A percentile compares a stretch with the other conserved stretches of the same genome.
phyloP scores from a whole-genome alignment of 1,140 invertebrate species.

The Medauroidea extradentata region DNA sequence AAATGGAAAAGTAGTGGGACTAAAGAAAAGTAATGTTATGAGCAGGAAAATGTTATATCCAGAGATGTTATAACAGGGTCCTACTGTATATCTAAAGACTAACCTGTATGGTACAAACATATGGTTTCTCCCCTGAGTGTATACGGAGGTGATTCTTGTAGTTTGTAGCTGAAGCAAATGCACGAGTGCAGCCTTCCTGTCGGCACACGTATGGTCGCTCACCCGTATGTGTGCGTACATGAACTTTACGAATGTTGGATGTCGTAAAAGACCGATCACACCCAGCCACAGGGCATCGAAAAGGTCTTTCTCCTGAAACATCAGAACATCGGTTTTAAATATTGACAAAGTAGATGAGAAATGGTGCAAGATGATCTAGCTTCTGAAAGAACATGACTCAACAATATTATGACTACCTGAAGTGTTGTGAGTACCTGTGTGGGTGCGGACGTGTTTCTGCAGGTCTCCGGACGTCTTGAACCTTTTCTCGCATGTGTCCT shows the following conservation, averaged over 20 bases:
- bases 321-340: no score
- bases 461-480: conserved; percentile 67
- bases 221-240: conserved; percentile 48
- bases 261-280: conserved; percentile 67
- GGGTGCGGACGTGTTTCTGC: conserved; percentile 63
- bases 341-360: no score
- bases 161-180: conserved; percentile 65
- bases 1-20: no score
- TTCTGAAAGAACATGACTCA: conserved; percentile 3
- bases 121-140: conserved; percentile 56
- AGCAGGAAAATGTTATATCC: no score
- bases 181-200: conserved; percentile 52
- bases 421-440: conserved; percentile 51
- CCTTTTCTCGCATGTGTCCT: conserved; percentile 54
- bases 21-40: no score
- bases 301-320: conserved; percentile 57
- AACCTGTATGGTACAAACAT: conserved; percentile 50
- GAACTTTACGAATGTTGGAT: conserved; percentile 67
- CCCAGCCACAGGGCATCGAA: conserved; percentile 57
- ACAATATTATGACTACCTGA: not conserved
- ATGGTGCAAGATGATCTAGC: no score
- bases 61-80: no score
- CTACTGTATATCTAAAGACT: conserved; percentile 2
- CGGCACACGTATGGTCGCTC: conserved; percentile 61
- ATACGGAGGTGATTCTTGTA: conserved; percentile 62